Conservation (phyloP, 2,797 vertebrate species). For the Leucoraja ocellata region DNA sequence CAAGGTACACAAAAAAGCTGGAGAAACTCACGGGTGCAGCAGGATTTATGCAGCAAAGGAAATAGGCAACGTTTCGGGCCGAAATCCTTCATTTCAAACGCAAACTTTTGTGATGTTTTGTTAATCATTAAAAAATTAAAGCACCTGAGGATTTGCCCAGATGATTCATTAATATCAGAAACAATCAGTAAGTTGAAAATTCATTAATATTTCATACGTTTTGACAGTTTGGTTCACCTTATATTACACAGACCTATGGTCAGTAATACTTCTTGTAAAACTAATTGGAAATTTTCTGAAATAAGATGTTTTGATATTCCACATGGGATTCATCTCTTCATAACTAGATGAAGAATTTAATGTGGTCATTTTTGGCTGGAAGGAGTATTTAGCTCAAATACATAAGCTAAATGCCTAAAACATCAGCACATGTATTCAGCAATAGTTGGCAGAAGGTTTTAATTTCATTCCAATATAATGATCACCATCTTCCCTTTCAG, state of each 20-base stretch:
- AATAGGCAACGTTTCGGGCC: too few relatives aligned
- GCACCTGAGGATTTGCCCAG: neutral
- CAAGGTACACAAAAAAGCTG: too few relatives aligned
- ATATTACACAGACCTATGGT: constrained; percentile 13
- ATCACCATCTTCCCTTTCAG: too few relatives aligned
- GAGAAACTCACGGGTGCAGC: too few relatives aligned
- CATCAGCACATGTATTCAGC: neutral
- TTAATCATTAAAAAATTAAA: constrained; percentile 22
- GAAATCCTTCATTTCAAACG: neutral
- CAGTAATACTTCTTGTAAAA: neutral
- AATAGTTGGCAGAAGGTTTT: neutral
- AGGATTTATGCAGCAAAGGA: too few relatives aligned
- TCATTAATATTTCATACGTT: neutral
- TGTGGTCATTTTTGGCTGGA: neutral
- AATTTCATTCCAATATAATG: too few relatives aligned
- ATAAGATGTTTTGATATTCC: neutral
- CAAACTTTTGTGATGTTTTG: constrained; percentile 6
- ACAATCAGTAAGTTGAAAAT: neutral
- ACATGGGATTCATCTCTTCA: neutral
- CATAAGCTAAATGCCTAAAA: neutral
- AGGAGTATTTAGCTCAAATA: neutral
- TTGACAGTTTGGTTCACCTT: constrained; percentile 1
- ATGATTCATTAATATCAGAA: constrained; percentile 19
- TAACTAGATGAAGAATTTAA: neutral
- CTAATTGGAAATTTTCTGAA: neutral